phyloP scores from a whole-genome alignment of 1,140 invertebrate species.

The Diprion similis region DNA sequence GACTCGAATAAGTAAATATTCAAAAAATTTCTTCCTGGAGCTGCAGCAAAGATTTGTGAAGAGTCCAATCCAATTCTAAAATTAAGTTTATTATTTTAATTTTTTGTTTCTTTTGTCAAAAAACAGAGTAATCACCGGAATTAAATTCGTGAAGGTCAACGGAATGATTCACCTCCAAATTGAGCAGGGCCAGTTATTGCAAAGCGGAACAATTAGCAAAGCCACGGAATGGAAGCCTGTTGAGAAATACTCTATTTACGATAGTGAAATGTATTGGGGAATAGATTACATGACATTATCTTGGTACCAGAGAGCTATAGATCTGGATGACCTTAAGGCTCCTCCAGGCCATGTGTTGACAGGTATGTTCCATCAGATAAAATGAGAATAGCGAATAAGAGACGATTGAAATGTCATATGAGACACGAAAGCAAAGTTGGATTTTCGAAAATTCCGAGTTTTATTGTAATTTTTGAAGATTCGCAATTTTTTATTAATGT shows the following conservation, averaged over 20 bases:
- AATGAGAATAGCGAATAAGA: too few species aligned
- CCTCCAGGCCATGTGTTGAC: slow-evolving; percentile 70
- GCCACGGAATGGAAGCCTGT: slow-evolving; percentile 71
- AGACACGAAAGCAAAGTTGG: too few species aligned
- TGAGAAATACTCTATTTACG: slow-evolving; percentile 67
- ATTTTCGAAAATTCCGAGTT: too few species aligned
- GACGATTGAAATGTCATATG: too few species aligned
- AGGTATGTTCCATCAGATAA: slow-evolving; percentile 52
- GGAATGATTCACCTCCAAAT: slow-evolving; percentile 83
- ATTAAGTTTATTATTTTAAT: neutral
- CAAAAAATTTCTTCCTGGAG: neutral
- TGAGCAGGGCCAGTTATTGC: slow-evolving; percentile 74
- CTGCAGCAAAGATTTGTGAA: neutral
- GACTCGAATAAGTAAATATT: slow-evolving; percentile 75
- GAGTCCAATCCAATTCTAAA: slow-evolving; percentile 2
- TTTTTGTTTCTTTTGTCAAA: neutral
- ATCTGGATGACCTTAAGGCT: slow-evolving; percentile 77
- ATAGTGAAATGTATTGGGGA: slow-evolving; percentile 61
- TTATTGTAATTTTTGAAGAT: too few species aligned
- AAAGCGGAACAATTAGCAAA: slow-evolving; percentile 69
- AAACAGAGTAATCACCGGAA: slow-evolving; percentile 77
- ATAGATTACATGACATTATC: slow-evolving; percentile 77
- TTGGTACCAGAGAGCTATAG: slow-evolving; percentile 78
- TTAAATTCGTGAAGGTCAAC: slow-evolving; percentile 76
- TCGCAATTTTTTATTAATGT: too few species aligned